Evolutionary conservation across 1,140 invertebrate species (phyloP), one percentile per base, ranked within the genome.

Genomic region (Rhyzopertha dominica): DNA sequence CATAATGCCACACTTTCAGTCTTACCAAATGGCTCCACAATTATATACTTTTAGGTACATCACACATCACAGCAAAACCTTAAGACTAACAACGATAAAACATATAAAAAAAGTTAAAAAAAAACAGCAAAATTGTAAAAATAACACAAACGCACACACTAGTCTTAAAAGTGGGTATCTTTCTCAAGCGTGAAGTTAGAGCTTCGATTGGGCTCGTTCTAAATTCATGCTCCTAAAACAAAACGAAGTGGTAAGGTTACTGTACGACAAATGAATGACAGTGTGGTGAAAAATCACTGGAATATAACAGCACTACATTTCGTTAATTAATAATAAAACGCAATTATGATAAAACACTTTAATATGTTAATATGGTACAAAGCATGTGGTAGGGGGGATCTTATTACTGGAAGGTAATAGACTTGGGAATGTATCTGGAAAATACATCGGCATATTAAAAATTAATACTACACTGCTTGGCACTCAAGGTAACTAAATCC

Each of bases 391-490:
- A 41, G 28, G 36, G 13, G 29, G 31, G 25, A 26, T 22, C 17
- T 12, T 23, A 38, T 53, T 34, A 54, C 17, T 49, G 44, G 48
- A 59, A 61, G 37, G 56, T 51, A 20, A 63, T 61, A 45, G 54
- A 50, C 54, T 53, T 58, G 28, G 61, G 61, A 34, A 58, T 59
- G 32, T 63, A 63, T 63, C 61, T 63, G 54, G 35, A 60, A 59
- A 52, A 50, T 14, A 53, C 12, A 34, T 43, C 34, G 19, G 19
- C 42, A 14, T 17, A 19, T 14, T 13, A 43, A 12, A 5, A 43
- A 7, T 17, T 46, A 19, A 40, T 39, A 32, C 34, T 13, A 25
- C 22, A 36, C 17, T 3, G 17, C 9, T 19, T 16, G 12, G 18
- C 28, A 17, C 13, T 36, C 20, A 44, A 25, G 7, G 12, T 26